Conservation (phyloP, 2,113 vertebrate species). For the Hylia prasina region DNA sequence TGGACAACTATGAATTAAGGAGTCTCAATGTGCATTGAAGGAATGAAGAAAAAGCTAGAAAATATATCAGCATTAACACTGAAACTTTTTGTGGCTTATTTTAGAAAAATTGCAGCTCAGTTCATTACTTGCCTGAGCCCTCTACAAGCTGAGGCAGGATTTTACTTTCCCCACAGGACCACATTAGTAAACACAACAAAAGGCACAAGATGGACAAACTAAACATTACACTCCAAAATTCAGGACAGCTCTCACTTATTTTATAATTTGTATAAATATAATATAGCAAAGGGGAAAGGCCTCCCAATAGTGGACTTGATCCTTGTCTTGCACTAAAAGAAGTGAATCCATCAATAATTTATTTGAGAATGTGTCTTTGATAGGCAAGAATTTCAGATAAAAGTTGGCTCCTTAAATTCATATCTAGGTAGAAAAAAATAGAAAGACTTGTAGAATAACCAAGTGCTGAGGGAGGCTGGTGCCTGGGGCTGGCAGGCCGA, state of each 20-base stretch:
- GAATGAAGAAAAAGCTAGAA: neutral
- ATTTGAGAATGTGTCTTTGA: neutral
- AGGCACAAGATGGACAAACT: neutral
- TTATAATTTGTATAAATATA: neutral
- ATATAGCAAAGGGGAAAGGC: neutral
- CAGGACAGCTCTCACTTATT: neutral
- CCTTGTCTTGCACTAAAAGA: neutral
- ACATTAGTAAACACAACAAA: neutral
- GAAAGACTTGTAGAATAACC: neutral
- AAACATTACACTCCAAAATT: neutral
- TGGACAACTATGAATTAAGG: neutral
- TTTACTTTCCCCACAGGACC: neutral
- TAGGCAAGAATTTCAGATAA: neutral
- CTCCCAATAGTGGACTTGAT: neutral
- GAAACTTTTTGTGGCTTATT: neutral
- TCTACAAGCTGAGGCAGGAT: neutral
- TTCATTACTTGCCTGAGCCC: neutral
- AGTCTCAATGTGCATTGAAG: neutral
- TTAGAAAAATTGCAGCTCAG: neutral
- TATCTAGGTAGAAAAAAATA: neutral
- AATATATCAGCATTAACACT: neutral
- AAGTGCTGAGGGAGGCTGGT: neutral
- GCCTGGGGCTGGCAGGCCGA: rapidly evolving
- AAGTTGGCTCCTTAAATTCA: neutral
- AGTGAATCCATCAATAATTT: neutral